Percentiles rank a stretch among this genome's conserved stretches.
phyloP scores from a whole-genome alignment of 1,140 invertebrate genomes.

The Heterodera schachtii region DNA sequence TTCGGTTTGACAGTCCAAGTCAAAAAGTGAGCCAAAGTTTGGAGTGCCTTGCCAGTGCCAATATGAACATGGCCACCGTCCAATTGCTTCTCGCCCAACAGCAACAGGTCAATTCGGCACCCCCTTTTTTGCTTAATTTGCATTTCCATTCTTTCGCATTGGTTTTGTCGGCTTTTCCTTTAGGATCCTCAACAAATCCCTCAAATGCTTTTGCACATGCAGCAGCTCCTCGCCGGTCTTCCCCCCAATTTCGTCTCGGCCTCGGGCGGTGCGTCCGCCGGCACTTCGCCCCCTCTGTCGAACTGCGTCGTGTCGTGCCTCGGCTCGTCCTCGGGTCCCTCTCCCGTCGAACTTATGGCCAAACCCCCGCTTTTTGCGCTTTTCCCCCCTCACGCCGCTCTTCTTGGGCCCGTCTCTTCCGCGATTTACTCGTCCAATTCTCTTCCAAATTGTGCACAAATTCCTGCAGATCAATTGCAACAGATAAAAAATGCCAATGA shows the following conservation, averaged over 20 bases:
- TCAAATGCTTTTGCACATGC: background rate
- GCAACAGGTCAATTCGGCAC: background rate
- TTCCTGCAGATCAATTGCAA: background rate
- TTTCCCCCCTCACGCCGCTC: background rate
- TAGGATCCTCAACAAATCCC: background rate
- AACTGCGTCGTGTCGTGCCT: background rate
- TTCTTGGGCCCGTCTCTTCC: background rate
- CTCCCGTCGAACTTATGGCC: background rate
- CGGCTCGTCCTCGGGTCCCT: background rate
- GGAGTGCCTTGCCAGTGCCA: background rate
- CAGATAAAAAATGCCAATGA: background rate
- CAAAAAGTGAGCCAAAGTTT: background rate
- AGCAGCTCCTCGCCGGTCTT: background rate
- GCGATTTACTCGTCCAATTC: background rate
- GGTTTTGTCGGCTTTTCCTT: background rate
- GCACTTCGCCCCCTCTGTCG: background rate
- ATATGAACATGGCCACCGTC: slow-evolving; percentile 13
- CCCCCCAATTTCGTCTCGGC: background rate
- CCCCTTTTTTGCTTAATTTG: background rate
- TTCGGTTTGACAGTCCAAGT: background rate
- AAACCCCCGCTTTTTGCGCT: slow-evolving; percentile 1
- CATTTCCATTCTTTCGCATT: background rate
- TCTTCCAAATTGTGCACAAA: background rate
- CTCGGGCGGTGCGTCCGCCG: background rate
- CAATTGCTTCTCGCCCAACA: slow-evolving; percentile 13